Evolutionary conservation across 1,140 invertebrate genomes (phyloP), one percentile per base, ranked within the genome.

Genomic region (Euglossa dilemma): DNA sequence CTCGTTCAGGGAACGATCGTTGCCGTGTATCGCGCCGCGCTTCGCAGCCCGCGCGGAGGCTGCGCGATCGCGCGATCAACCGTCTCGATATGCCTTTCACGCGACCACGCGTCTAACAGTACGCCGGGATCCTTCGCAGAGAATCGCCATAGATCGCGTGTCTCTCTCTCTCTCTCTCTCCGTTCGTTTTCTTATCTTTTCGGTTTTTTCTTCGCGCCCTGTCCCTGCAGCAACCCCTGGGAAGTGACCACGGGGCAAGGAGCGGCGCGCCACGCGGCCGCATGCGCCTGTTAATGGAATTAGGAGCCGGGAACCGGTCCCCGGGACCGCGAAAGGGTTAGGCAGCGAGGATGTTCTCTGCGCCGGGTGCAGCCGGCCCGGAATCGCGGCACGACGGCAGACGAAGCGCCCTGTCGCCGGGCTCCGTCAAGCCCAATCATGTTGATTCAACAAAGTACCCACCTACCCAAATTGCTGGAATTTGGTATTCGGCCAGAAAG

Each of bases 361-460:
- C 36, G 6, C 36, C 23, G 64, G 52, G 56, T 45, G 64, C 63
- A 54, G 43, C 43, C 81, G 75, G 52, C 4, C 28, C 25, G 78
- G 61, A 80, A 64, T 64, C 54, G 69, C 64, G 71, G 18, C n/a
- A 77, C n/a, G 77, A 80, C 54, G 36, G 52, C 54, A 80, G 70
- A 75, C 80, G 80, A 36, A 71, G 81, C 66, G 56, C 64, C 75
- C 81, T 83, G 83, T 84, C 91, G 90, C 88, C 89, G 91, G 80
- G 87, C 87, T 89, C 89, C 92, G 93, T 93, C 93, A 91, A 93
- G 93, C 92, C 91, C 93, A 94, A 94, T 94, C 93, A 94, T 94
- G 94, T 94, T 94, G 94, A 94, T 94, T 94, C 94, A 94, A 94
- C 94, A 94, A 93, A 94, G 94, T 94, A 94, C 93, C 93, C 92